Conservation (phyloP, 2,797 vertebrate genomes). For the Knipowitschia caucasica region DNA sequence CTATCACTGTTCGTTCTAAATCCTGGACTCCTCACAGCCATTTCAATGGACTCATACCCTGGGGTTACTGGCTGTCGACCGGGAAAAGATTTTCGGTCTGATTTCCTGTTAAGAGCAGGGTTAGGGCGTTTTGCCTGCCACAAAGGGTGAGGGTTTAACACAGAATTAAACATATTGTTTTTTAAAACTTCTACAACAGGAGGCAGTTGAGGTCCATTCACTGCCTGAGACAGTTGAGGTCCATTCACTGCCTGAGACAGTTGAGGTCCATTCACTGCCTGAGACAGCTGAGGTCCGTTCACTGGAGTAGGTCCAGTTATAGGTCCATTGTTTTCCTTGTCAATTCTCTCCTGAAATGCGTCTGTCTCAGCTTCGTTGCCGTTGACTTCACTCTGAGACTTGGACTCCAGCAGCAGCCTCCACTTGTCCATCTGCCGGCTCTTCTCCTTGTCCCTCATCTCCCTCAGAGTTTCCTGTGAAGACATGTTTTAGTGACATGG, state of each 20-base stretch:
- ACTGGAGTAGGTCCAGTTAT: conserved; percentile 2
- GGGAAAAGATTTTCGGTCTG: neutral
- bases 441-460: conserved; percentile 54
- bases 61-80: conserved; percentile 1
- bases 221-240: conserved; percentile 5
- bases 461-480: conserved; percentile 56
- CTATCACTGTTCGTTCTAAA: conserved; percentile 18
- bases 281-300: conserved; percentile 8
- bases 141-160: too few species aligned
- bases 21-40: conserved; percentile 17
- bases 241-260: conserved; percentile 28
- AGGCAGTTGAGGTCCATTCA: conserved; percentile 5
- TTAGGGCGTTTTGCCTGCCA: neutral
- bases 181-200: too few species aligned
- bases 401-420: conserved; percentile 35
- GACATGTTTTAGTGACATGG: neutral
- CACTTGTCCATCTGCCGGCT: conserved; percentile 40
- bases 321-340: conserved; percentile 11
- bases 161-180: too few species aligned
- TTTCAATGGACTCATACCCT: conserved; percentile 45
- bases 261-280: neutral
- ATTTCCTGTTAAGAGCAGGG: neutral
- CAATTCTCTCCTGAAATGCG: conserved; percentile 25
- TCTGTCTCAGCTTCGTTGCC: conserved; percentile 21
- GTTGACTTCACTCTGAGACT: conserved; percentile 11